Conservation (phyloP, 2,888 invertebrate species). For the Polydrusus pterygomalis region DNA sequence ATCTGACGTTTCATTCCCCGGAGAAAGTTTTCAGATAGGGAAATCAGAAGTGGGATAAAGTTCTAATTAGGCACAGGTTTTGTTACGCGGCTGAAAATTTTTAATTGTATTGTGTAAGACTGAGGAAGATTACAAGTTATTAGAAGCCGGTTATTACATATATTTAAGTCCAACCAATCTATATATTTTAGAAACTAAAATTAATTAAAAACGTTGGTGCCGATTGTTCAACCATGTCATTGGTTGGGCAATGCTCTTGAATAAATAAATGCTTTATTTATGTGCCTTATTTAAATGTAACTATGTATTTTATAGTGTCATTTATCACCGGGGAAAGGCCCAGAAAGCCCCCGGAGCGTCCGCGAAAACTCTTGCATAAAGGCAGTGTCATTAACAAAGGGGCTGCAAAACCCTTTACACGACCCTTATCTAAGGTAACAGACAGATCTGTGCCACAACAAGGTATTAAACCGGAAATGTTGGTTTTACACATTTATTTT, state of each 20-base stretch:
- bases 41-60: conserved; percentile 34
- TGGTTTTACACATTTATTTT: conserved; percentile 28
- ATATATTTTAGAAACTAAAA: too few relatives aligned
- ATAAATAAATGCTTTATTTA: too few relatives aligned
- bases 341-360: not conserved
- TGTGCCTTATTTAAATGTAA: not conserved
- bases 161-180: too few relatives aligned
- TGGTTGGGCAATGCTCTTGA: too few relatives aligned
- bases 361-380: conserved; percentile 17
- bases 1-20: conserved; percentile 34
- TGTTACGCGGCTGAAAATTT: not conserved
- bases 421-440: conserved; percentile 34
- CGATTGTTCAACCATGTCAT: too few relatives aligned
- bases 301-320: conserved; percentile 14
- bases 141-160: too few relatives aligned
- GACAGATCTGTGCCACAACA: conserved; percentile 44
- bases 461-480: conserved; percentile 36
- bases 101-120: not conserved
- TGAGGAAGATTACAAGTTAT: too few relatives aligned
- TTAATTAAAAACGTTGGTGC: too few relatives aligned
- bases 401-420: conserved; percentile 38
- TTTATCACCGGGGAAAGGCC: conserved; percentile 30
- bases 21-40: conserved; percentile 31
- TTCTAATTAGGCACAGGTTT: conserved; percentile 26
- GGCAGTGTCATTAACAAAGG: conserved; percentile 37